Evolutionary conservation across 1,140 invertebrate species (phyloP).

Genomic region (Eumaeus atala): DNA sequence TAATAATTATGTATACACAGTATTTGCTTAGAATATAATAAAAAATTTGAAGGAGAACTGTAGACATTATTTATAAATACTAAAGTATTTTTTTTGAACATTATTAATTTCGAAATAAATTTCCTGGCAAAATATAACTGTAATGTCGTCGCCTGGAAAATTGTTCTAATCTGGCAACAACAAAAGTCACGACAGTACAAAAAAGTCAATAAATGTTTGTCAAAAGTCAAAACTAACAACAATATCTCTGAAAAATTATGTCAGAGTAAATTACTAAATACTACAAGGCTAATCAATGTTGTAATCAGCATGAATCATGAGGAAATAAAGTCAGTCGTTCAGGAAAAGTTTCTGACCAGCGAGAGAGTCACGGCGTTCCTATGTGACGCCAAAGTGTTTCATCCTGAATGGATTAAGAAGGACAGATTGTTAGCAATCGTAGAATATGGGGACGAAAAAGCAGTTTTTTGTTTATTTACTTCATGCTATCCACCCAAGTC

Average conservation of each 20-base stretch:
- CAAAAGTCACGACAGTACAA: too few relatives aligned
- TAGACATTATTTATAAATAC: too few relatives aligned
- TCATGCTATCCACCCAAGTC: constrained; percentile 76
- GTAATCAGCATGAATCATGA: constrained; percentile 62
- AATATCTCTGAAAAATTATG: not conserved
- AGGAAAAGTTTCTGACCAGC: constrained; percentile 78
- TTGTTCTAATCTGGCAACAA: not conserved
- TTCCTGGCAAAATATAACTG: not conserved
- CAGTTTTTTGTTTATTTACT: constrained; percentile 66
- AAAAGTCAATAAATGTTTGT: not conserved
- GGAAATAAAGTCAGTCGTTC: constrained; percentile 68
- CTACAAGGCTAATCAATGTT: constrained; percentile 9
- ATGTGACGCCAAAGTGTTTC: constrained; percentile 61
- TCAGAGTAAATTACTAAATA: constrained; percentile 5
- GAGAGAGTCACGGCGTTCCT: constrained; percentile 74
- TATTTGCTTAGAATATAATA: too few relatives aligned
- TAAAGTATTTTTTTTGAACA: too few relatives aligned
- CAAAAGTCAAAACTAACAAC: not conserved
- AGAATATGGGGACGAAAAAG: constrained; percentile 67
- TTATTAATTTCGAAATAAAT: not conserved
- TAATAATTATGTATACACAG: too few relatives aligned
- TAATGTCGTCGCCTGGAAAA: not conserved
- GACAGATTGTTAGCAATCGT: constrained; percentile 68
- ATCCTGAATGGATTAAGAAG: constrained; percentile 61
- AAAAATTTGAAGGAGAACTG: not conserved